Conservation (phyloP, 1,140 invertebrate species). For the Bombus superbus region DNA sequence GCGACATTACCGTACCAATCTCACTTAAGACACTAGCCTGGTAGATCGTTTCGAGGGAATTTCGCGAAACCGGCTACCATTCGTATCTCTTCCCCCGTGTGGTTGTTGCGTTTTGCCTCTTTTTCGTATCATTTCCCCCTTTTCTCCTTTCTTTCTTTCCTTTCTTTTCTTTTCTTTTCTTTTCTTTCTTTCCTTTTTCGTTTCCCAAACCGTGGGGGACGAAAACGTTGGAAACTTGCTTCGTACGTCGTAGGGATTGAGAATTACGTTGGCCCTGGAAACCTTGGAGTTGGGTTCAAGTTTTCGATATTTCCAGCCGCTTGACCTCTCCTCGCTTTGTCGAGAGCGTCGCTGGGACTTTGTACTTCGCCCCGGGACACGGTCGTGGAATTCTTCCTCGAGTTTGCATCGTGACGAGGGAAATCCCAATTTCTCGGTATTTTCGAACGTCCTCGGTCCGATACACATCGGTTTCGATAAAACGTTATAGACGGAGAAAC, state of each 20-base stretch:
- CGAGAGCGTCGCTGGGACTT: no score
- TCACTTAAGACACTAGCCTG: constrained; percentile 63
- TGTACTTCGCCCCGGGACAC: background rate
- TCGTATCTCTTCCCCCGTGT: background rate
- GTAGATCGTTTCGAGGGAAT: constrained; percentile 11
- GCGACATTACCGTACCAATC: constrained; percentile 41
- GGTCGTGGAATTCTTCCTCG: constrained; percentile 9
- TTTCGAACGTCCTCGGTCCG: no score
- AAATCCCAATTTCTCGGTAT: background rate
- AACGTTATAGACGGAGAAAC: no score
- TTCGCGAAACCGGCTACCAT: constrained; percentile 10
- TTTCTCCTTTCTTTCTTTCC: background rate
- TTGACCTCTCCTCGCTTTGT: background rate
- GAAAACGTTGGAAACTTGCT: constrained; percentile 17
- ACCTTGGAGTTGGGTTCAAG: background rate
- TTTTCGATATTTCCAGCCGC: background rate
- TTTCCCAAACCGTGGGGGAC: background rate
- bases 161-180: background rate
- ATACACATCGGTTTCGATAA: no score
- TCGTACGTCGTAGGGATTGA: constrained; percentile 12
- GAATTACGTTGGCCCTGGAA: constrained; percentile 12
- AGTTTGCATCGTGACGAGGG: background rate
- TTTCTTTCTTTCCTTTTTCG: background rate
- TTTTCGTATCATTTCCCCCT: background rate
- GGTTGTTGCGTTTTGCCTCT: no score